Percentiles rank a stretch among this genome's conserved stretches.
These are phyloP conservation scores for Bombus breviceps DNA, from an alignment of 1,140 invertebrate genomes.

Conservation along the genomic window DNA sequence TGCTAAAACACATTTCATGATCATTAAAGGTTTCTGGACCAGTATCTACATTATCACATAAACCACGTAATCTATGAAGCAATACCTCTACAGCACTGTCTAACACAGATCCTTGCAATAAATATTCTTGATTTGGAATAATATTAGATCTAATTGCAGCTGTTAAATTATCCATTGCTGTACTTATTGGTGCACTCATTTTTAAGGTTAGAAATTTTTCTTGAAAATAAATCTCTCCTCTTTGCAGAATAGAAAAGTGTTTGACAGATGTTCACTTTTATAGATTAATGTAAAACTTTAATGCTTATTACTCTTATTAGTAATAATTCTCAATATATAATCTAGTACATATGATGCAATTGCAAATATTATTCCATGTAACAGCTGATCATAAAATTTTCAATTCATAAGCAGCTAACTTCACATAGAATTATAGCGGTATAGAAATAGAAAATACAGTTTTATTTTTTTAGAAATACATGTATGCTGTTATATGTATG, in stretches of 20 bases:
- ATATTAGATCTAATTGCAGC: constrained; percentile 92
- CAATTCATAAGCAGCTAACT: not conserved
- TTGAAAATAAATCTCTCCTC: not conserved
- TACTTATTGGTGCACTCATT: constrained; percentile 84
- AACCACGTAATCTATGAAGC: constrained; percentile 93
- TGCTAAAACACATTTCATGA: constrained; percentile 93
- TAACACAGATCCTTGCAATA: constrained; percentile 95
- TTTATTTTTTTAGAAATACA: not conserved
- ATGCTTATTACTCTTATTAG: not conserved
- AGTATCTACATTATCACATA: constrained; percentile 97
- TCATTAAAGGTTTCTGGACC: constrained; percentile 96
- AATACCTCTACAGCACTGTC: constrained; percentile 96
- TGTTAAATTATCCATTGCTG: constrained; percentile 90
- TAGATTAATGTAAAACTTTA: not conserved
- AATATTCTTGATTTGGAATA: constrained; percentile 94
- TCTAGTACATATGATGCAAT: not conserved
- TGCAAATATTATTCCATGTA: not conserved
- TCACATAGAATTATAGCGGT: not conserved
- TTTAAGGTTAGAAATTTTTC: constrained; percentile 26
- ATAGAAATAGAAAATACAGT: not conserved
- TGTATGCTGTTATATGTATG: not conserved
- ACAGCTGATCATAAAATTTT: not conserved
- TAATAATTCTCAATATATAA: not conserved
- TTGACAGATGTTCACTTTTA: not conserved
- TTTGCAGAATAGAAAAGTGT: not conserved